phyloP scores from a whole-genome alignment of 2,113 vertebrate genomes.

The Malurus melanocephalus region DNA sequence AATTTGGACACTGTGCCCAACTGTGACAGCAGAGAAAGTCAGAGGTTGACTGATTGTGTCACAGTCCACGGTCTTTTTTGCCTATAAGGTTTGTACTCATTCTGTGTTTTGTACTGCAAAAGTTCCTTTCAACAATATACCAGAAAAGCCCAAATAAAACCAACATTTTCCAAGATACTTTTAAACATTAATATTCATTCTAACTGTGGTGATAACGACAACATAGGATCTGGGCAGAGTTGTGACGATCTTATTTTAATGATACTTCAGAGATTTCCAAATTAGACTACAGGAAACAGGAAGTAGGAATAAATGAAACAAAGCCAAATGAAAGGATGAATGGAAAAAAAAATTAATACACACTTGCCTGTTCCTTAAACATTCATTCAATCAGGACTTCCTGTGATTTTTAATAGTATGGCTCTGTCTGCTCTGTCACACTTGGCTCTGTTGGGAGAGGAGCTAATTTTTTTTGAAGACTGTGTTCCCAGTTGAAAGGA shows the following conservation, averaged over 20 bases:
- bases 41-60: not conserved
- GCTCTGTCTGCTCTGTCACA: not conserved
- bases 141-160: not conserved
- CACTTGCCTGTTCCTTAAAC: not conserved
- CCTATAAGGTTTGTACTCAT: not conserved
- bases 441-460: not conserved
- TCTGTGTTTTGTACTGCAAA: not conserved
- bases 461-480: not conserved
- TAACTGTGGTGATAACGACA: not conserved
- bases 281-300: constrained; percentile 37
- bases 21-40: not conserved
- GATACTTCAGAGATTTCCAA: constrained; percentile 30
- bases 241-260: not conserved
- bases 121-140: not conserved
- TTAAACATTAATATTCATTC: not conserved
- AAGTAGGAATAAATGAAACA: constrained; percentile 9
- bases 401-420: constrained; percentile 15
- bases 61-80: not conserved
- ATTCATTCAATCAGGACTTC: constrained; percentile 15
- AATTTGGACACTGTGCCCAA: not conserved
- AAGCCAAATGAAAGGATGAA: constrained; percentile 18
- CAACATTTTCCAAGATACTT: not conserved
- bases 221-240: not conserved
- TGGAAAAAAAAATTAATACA: not conserved
- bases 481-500: not conserved